A percentile compares a stretch with the other conserved stretches of the same genome.
Evolutionary conservation across 1,140 invertebrate species (phyloP).

Genomic region (Anoplophora glabripennis): DNA sequence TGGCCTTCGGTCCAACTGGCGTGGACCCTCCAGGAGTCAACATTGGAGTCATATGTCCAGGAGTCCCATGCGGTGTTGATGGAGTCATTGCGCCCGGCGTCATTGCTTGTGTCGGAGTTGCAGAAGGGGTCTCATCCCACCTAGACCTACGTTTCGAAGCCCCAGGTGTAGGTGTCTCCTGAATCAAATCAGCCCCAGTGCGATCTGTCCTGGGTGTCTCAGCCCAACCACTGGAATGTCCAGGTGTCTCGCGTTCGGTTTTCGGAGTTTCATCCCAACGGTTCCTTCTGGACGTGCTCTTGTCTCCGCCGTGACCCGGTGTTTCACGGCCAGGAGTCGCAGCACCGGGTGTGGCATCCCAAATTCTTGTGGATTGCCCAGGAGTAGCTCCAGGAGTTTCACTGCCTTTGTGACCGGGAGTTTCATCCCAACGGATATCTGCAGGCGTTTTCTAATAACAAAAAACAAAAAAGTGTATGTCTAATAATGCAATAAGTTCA

Average conservation of each 20-base stretch:
- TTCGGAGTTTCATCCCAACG: constrained; percentile 99
- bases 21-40: constrained; percentile 79
- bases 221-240: constrained; percentile 92
- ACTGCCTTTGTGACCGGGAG: constrained; percentile 76
- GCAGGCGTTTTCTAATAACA: constrained; percentile 70
- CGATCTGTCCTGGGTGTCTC: constrained; percentile 96
- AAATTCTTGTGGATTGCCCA: constrained; percentile 80
- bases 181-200: constrained; percentile 74
- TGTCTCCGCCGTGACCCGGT: constrained; percentile 70
- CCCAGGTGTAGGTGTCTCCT: constrained; percentile 88
- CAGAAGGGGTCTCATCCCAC: constrained; percentile 96
- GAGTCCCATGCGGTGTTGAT: constrained; percentile 66
- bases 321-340: constrained; percentile 87
- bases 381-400: constrained; percentile 94
- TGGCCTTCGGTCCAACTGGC: constrained; percentile 93
- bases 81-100: constrained; percentile 74
- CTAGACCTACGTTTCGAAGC: constrained; percentile 75
- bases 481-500: neutral
- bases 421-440: constrained; percentile 92
- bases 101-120: constrained; percentile 61
- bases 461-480: constrained; percentile 11
- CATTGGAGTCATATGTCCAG: constrained; percentile 61
- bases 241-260: constrained; percentile 94
- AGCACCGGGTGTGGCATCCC: constrained; percentile 90
- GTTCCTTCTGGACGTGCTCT: constrained; percentile 81